Evolutionary conservation across 2,888 invertebrate genomes (phyloP).

Genomic region (Synanthedon formicaeformis): DNA sequence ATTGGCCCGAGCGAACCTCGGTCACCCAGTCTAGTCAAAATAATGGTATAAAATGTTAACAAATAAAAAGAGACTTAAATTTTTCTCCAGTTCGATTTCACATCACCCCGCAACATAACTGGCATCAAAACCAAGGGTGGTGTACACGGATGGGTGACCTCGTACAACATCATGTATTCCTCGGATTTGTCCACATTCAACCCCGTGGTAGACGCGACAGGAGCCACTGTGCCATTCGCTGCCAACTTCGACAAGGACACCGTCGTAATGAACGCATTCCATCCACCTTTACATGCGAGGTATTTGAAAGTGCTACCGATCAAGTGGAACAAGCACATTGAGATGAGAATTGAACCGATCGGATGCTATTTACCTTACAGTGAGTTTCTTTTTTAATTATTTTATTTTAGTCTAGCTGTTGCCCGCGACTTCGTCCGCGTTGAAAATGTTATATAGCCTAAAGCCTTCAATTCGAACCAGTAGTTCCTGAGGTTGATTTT

Average conservation of each 20-base stretch:
- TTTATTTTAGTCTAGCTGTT: not conserved
- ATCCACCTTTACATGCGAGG: conserved; percentile 78
- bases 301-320: conserved; percentile 79
- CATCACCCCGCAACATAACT: conserved; percentile 80
- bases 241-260: conserved; percentile 79
- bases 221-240: conserved; percentile 71
- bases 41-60: no score
- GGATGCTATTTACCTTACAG: conserved; percentile 83
- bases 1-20: no score
- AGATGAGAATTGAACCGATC: conserved; percentile 79
- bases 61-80: conserved; percentile 1
- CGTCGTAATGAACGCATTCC: conserved; percentile 74
- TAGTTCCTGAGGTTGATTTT: no score
- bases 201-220: conserved; percentile 69
- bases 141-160: conserved; percentile 78
- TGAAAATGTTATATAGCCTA: no score
- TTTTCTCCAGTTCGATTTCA: conserved; percentile 74
- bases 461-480: no score
- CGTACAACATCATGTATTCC: conserved; percentile 81
- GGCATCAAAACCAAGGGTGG: conserved; percentile 82
- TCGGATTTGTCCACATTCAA: conserved; percentile 79
- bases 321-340: conserved; percentile 80
- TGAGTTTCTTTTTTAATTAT: conserved; percentile 21
- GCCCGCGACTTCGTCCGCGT: no score
- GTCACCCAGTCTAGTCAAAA: no score